These are phyloP conservation scores for Tetragonula clypearis DNA, from an alignment of 1,140 invertebrate species.

Conservation along the genomic window DNA sequence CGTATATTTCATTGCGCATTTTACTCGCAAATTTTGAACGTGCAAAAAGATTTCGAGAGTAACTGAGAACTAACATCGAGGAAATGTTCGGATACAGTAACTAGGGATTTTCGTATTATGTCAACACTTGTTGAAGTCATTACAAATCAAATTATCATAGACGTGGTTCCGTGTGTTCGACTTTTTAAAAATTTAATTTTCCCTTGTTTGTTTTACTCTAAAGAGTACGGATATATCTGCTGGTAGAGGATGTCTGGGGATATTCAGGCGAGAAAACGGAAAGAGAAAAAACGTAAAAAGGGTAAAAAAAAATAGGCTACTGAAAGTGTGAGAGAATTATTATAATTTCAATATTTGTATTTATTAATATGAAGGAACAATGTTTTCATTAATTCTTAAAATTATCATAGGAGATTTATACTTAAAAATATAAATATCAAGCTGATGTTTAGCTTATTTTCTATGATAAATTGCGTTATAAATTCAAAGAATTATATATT, in stretches of 20 bases:
- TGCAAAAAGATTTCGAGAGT: background rate
- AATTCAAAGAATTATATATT: background rate
- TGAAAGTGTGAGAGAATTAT: slow-evolving; percentile 63
- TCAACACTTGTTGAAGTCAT: slow-evolving; percentile 47
- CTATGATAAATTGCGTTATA: background rate
- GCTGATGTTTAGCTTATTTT: background rate
- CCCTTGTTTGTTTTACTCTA: slow-evolving; percentile 21
- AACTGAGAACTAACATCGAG: background rate
- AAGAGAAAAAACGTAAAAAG: slow-evolving; percentile 88
- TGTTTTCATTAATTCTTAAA: slow-evolving; percentile 62
- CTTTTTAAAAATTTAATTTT: slow-evolving; percentile 50
- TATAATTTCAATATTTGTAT: slow-evolving; percentile 62
- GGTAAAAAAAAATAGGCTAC: slow-evolving; percentile 79
- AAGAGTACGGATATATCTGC: slow-evolving; percentile 37
- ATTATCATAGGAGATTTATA: background rate
- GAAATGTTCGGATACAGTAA: slow-evolving; percentile 8
- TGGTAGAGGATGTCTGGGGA: slow-evolving; percentile 86
- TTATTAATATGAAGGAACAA: slow-evolving; percentile 59
- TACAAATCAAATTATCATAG: slow-evolving; percentile 66
- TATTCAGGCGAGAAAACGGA: slow-evolving; percentile 87
- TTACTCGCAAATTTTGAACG: background rate
- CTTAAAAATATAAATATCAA: background rate
- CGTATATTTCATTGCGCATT: background rate
- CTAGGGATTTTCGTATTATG: slow-evolving; percentile 51
- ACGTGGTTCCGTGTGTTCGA: slow-evolving; percentile 47